Evolutionary conservation across 1,140 invertebrate genomes (phyloP).

Genomic region (Onthophagus taurus): DNA sequence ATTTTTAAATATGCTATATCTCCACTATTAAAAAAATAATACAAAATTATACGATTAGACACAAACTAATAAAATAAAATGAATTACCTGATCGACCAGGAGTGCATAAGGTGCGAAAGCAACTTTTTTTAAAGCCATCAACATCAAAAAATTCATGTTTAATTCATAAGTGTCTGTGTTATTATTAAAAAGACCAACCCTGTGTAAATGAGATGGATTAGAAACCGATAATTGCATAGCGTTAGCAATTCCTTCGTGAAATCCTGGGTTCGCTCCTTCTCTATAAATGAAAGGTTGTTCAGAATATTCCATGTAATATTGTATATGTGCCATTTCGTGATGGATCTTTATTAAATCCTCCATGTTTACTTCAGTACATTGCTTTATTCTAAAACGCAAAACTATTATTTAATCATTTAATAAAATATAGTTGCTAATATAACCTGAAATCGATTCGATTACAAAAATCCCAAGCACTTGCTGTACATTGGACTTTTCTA

Average conservation of each 20-base stretch:
- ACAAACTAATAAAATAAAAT: no score
- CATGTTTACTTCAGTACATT: conserved; percentile 76
- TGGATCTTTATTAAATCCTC: conserved; percentile 71
- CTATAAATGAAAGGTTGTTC: conserved; percentile 64
- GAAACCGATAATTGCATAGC: conserved; percentile 67
- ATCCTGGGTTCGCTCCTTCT: conserved; percentile 73
- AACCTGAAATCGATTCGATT: conserved; percentile 72
- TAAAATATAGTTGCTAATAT: conserved; percentile 11
- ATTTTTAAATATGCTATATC: conserved; percentile 67
- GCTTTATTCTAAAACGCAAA: conserved; percentile 64
- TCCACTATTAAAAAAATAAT: conserved; percentile 47
- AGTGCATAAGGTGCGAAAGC: conserved; percentile 71
- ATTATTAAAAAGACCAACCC: conserved; percentile 61
- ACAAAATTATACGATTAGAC: conserved; percentile 1
- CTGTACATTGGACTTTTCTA: conserved; percentile 67
- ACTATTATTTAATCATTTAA: neutral
- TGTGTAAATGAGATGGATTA: conserved; percentile 62
- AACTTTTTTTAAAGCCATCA: conserved; percentile 73
- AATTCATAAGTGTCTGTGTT: conserved; percentile 56
- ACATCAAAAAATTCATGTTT: conserved; percentile 72
- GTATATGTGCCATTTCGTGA: conserved; percentile 78
- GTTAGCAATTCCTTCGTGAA: conserved; percentile 85
- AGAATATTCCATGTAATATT: conserved; percentile 75
- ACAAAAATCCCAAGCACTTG: conserved; percentile 85
- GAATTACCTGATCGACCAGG: conserved; percentile 64